Percentiles rank a stretch among this genome's conserved stretches.
phyloP scores from a whole-genome alignment of 2,797 vertebrate species.

The Pantherophis alleghaniensis region DNA sequence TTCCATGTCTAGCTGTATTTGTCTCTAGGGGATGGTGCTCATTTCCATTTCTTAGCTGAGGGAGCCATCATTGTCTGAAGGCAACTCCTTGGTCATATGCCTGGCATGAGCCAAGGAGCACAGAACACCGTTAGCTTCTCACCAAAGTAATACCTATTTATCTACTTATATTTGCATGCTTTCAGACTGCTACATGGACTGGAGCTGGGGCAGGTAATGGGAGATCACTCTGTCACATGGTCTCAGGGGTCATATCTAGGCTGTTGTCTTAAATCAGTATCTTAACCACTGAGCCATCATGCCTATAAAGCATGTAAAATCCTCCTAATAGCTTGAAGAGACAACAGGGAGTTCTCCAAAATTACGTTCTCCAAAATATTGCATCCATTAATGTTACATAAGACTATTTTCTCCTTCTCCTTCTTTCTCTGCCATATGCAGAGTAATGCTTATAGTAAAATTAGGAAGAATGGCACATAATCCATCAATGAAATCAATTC shows the following conservation, averaged over 20 bases:
- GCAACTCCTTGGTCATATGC: not conserved
- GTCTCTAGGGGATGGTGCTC: not conserved
- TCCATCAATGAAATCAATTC: not conserved
- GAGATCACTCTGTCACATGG: not conserved
- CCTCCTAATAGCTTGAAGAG: not conserved
- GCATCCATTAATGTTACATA: not conserved
- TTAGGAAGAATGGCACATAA: not conserved
- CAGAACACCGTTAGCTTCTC: not conserved
- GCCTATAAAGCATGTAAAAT: not conserved
- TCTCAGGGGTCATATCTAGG: not conserved
- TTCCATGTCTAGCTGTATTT: not conserved
- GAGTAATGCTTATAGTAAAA: not conserved
- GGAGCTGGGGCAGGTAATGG: not conserved
- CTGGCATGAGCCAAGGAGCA: not conserved
- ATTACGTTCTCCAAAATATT: not conserved
- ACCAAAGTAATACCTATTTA: not conserved
- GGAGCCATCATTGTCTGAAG: not conserved
- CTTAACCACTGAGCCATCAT: too few relatives aligned
- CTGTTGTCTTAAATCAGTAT: not conserved
- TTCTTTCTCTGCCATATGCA: not conserved
- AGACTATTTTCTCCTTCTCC: not conserved
- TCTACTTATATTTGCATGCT: not conserved
- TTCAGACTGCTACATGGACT: not conserved
- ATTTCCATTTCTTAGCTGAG: not conserved
- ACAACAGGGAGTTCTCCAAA: not conserved